These are phyloP conservation scores for Elgaria multicarinata DNA, from an alignment of 2,113 vertebrate species.

Conservation along the genomic window DNA sequence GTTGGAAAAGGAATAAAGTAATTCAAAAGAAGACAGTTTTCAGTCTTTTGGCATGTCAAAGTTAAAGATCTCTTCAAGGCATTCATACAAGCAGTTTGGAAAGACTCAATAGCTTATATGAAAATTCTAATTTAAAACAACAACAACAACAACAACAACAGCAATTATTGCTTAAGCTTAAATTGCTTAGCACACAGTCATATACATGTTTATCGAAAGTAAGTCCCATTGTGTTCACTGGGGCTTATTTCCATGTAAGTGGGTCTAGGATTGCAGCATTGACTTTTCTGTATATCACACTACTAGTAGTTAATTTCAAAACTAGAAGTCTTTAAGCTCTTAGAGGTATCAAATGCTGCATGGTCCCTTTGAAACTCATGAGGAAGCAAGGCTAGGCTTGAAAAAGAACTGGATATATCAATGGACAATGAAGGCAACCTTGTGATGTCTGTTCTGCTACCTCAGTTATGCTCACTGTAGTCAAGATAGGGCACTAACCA, in stretches of 20 bases:
- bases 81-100: neutral
- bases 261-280: neutral
- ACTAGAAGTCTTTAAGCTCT: neutral
- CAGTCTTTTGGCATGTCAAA: neutral
- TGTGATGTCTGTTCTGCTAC: too few species aligned
- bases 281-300: neutral
- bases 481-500: too few species aligned
- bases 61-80: neutral
- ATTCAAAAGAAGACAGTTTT: neutral
- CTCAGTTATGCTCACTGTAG: too few species aligned
- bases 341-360: neutral
- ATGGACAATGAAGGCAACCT: neutral
- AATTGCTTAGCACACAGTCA: neutral
- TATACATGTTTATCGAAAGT: too few species aligned
- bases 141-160: too few species aligned
- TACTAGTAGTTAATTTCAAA: neutral
- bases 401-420: too few species aligned
- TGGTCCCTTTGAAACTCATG: neutral
- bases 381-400: neutral
- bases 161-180: neutral
- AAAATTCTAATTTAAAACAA: too few species aligned
- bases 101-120: neutral
- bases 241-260: too few species aligned
- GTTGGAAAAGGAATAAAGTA: neutral
- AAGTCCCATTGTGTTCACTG: too few species aligned